These are phyloP conservation scores for Bergia puertoricense DNA, from an alignment of 92 coral and sea anemone species.

Conservation along the genomic window DNA sequence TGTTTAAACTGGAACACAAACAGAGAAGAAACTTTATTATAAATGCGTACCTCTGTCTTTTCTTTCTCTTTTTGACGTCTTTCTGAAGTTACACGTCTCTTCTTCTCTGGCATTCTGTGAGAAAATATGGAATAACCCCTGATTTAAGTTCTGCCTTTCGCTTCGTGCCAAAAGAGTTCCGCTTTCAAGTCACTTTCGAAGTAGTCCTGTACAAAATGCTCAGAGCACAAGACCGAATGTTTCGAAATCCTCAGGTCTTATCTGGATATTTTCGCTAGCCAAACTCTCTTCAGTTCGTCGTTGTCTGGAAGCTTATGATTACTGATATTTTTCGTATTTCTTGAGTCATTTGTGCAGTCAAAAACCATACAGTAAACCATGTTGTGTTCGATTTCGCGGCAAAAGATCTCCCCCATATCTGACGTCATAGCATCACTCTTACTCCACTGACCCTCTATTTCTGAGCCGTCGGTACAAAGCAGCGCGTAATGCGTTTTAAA, in stretches of 20 bases:
- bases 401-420: constrained; percentile 16
- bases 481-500: constrained; percentile 22
- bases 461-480: constrained; percentile 28
- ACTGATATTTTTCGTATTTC: constrained; percentile 17
- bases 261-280: constrained; percentile 18
- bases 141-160: not conserved
- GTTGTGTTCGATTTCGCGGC: not conserved
- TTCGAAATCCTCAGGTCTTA: constrained; percentile 11
- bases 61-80: constrained; percentile 26
- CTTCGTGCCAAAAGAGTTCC: constrained; percentile 33
- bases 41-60: constrained; percentile 35
- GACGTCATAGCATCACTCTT: constrained; percentile 31
- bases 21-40: not conserved
- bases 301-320: constrained; percentile 31
- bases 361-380: constrained; percentile 11
- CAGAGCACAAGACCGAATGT: constrained; percentile 37
- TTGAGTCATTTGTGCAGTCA: constrained; percentile 44
- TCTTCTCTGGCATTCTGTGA: constrained; percentile 28
- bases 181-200: constrained; percentile 43
- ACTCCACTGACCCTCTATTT: constrained; percentile 20
- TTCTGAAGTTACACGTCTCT: constrained; percentile 31
- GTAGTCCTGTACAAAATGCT: constrained; percentile 40
- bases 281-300: too few species aligned
- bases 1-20: constrained; percentile 16
- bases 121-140: constrained; percentile 28